Base-by-base conservation (phyloP, 30 jellyfish, hydroid and myxozoan species). In the Turritopsis rubra region DNA sequence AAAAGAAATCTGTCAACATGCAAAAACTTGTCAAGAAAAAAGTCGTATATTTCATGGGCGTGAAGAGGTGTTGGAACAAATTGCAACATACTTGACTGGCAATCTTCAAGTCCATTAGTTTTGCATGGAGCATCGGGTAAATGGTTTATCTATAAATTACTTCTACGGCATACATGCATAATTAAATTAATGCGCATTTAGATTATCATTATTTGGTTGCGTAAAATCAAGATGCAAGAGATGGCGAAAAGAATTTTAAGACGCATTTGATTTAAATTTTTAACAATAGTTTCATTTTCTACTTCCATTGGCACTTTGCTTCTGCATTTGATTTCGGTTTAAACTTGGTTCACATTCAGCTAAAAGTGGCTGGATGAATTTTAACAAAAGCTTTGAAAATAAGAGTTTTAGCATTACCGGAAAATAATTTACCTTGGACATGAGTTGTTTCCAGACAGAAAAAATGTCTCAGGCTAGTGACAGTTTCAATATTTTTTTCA, bases 11-110 rank as follows among this genome's bases (percentile, higher is more conserved):
- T 80, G 96, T 73, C 94, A 72, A 28, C 97, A 91, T 77, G 65
- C 94, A 65, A 65, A 88, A 31, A 82, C 88, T 29, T 91, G 97
- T 84, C 88, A 91, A 66, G 95, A 91, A 41, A 85, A 86, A 52
- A 71, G 91, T 52, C 86, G 87, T 17, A 85, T 91, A 17, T 91
- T 91, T 71, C 89, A 68, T 66, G 97, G 97, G 18, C 89, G 95
- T n/a, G 90, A 85, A 66, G 94, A 88, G 20, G 77, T 91, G 7
- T 25, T 91, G 1, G 86, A 86, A 27, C 78, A 83, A 24, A 91
- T 91, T 21, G 29, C 78, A 27, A 22, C 82, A 21, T 88, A 91
- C 52, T 82, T 82, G 26, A 81, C 24, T 28, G 28, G 28, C 0
- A 78, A 16, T 21, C n/a, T 1, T 52, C 30, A 7, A 31, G 83